Evolutionary conservation across 2,888 invertebrate species (phyloP), one percentile per base, ranked within the genome.

Genomic region (Lacanobia oleracea): DNA sequence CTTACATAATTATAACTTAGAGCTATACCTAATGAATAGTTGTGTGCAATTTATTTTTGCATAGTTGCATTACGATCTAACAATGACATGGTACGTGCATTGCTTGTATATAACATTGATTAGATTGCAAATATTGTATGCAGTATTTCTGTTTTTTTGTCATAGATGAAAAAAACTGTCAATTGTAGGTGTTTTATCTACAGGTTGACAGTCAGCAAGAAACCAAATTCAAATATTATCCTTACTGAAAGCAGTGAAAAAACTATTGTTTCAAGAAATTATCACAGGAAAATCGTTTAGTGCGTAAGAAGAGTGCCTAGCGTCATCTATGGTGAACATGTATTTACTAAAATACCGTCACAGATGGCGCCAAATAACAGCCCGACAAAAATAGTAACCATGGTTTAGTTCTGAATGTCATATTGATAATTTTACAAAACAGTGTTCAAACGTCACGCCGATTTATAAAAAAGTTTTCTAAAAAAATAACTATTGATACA

Each of bases 21-120:
- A 66, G 45, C 50, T 70, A 21, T 59, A n/a, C n/a, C n/a, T n/a
- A 75, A 68, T 75, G 43, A 81, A 70, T 60, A 64, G 37, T 50
- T 66, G 37, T 82, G 65, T 70, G 62, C 50, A 82, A 75, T 75
- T 70, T 60, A 66, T 68, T 82, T 79, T 71, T 71, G 81, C 79
- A 81, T 81, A 79, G 45, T 81, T 81, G 81, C 79, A 65, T 67
- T 81, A 67, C 67, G 7, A 59, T 57, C 43, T 56, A 60, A 65
- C 79, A 81, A 67, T 81, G 77, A 65, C 77, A 75, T 50, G 61
- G 64, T 67, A 67, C 79, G 81, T 76, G 81, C 61, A 62, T 51
- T 54, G 77, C 53, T 59, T 81, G 45, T 57, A 68, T 76, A 57
- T 37, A 62, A 57, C 27, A 27, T 50, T 53, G 33, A 70, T 75